phyloP scores from a whole-genome alignment of 2,888 invertebrate genomes.

The Chloroclystis v-ata region DNA sequence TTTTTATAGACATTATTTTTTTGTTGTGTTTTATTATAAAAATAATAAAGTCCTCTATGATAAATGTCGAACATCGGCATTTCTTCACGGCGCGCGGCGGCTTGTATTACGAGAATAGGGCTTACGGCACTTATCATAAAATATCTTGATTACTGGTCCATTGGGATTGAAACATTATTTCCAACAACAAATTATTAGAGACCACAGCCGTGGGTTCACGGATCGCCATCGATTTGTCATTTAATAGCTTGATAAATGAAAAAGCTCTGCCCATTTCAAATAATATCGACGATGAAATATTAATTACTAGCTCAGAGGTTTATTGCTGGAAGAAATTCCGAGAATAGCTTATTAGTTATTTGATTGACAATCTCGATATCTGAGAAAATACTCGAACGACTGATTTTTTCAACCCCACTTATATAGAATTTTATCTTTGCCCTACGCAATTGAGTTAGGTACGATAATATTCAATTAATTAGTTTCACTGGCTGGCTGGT shows the following conservation, averaged over 20 bases:
- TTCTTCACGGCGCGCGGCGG: too few species aligned
- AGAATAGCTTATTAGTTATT: neutral
- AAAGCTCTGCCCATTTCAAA: neutral
- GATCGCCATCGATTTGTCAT: constrained; percentile 4
- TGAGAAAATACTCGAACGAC: neutral
- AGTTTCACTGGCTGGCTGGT: too few species aligned
- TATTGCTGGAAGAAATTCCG: neutral
- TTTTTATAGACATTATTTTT: too few species aligned
- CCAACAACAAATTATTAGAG: constrained; percentile 3
- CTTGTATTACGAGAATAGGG: too few species aligned
- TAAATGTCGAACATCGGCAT: too few species aligned
- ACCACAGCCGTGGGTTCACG: constrained; percentile 1
- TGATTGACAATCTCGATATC: too few species aligned
- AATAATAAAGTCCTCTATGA: too few species aligned
- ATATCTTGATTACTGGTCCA: constrained; percentile 7
- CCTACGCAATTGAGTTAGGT: too few species aligned
- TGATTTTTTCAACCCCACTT: too few species aligned
- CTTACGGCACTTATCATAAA: constrained; percentile 9
- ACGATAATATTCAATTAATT: too few species aligned
- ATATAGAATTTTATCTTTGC: too few species aligned
- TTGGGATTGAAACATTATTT: constrained; percentile 11
- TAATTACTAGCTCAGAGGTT: neutral
- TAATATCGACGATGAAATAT: neutral
- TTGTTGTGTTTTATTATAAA: too few species aligned
- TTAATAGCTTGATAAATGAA: neutral